phyloP scores from a whole-genome alignment of 2,888 invertebrate species.

The Germaria angustata region DNA sequence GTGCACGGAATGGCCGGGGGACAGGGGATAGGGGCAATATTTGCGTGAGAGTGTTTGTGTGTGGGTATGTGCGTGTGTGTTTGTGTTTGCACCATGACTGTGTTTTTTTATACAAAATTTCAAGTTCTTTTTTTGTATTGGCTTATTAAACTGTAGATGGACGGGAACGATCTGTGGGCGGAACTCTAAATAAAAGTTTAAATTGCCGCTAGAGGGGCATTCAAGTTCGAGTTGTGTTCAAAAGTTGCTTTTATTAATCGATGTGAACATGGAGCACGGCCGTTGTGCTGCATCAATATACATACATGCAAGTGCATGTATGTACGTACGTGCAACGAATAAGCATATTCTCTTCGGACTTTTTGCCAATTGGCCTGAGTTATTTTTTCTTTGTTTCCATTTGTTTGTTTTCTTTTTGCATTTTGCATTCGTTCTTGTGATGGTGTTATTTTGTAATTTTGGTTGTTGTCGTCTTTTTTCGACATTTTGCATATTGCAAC shows the following conservation, averaged over 20 bases:
- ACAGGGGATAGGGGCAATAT: constrained; percentile 34
- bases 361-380: constrained; percentile 64
- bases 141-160: constrained; percentile 65
- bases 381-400: constrained; percentile 13
- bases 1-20: constrained; percentile 19
- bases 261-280: constrained; percentile 54
- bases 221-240: constrained; percentile 61
- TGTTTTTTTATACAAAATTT: constrained; percentile 4
- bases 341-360: constrained; percentile 31
- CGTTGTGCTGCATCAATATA: constrained; percentile 41
- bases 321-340: constrained; percentile 2
- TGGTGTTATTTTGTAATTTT: background rate
- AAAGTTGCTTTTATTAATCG: constrained; percentile 61
- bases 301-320: background rate
- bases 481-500: constrained; percentile 62
- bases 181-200: constrained; percentile 72
- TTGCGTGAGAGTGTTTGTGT: background rate
- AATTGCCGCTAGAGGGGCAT: constrained; percentile 75
- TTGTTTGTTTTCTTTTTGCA: constrained; percentile 27
- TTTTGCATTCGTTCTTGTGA: constrained; percentile 5
- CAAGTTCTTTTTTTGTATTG: constrained; percentile 66
- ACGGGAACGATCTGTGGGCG: constrained; percentile 69
- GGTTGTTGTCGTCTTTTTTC: constrained; percentile 44
- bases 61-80: constrained; percentile 13
- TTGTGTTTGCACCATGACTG: constrained; percentile 9